phyloP scores from a whole-genome alignment of 2,888 invertebrate species.

The Polyommatus icarus region DNA sequence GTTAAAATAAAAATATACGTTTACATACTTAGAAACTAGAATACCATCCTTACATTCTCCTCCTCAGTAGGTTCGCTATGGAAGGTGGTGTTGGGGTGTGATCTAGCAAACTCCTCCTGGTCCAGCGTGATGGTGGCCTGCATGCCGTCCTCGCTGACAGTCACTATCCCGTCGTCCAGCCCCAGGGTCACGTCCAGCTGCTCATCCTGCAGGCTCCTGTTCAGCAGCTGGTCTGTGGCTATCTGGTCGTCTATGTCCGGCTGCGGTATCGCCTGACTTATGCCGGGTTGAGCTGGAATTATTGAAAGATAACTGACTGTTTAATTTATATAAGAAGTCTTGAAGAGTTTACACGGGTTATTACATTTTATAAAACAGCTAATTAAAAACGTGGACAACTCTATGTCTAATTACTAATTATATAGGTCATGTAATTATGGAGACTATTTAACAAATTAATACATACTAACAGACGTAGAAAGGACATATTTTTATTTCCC shows the following conservation, averaged over 20 bases:
- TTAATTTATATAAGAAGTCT: too few species aligned
- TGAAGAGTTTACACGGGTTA: too few species aligned
- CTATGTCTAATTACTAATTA: too few species aligned
- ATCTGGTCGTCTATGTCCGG: slow-evolving; percentile 72
- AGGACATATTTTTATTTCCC: too few species aligned
- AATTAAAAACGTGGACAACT: too few species aligned
- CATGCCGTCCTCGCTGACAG: slow-evolving; percentile 67
- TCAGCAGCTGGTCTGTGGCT: slow-evolving; percentile 65
- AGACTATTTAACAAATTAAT: too few species aligned
- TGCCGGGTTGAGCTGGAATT: slow-evolving; percentile 61
- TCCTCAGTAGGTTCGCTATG: slow-evolving; percentile 72
- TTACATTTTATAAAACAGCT: too few species aligned
- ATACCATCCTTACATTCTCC: slow-evolving; percentile 52
- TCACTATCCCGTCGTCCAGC: slow-evolving; percentile 69
- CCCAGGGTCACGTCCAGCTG: slow-evolving; percentile 59
- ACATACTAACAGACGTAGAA: too few species aligned
- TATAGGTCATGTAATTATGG: too few species aligned
- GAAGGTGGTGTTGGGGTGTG: slow-evolving; percentile 76
- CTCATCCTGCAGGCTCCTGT: slow-evolving; percentile 42
- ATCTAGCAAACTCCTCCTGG: slow-evolving; percentile 74
- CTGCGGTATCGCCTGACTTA: slow-evolving; percentile 58
- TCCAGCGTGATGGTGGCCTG: slow-evolving; percentile 63
- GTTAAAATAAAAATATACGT: too few species aligned
- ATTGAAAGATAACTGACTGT: neutral
- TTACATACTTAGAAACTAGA: too few species aligned